phyloP scores from a whole-genome alignment of 1,140 invertebrate species.

The Prorops nasuta region DNA sequence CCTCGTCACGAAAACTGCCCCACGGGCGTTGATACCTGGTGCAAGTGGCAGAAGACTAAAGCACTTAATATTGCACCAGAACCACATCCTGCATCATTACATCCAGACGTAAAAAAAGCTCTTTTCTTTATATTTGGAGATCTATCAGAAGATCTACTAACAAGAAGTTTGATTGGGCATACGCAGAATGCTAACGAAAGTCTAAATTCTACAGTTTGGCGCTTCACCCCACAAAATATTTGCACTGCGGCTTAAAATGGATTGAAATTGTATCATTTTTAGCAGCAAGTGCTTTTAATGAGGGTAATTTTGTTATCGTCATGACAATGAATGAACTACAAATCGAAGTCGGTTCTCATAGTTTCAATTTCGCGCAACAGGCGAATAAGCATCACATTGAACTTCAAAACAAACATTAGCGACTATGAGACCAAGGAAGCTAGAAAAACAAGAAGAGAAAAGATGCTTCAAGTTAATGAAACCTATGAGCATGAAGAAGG shows the following conservation, averaged over 20 bases:
- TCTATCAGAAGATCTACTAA: conserved; percentile 14
- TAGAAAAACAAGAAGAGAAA: not conserved
- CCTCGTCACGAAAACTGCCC: conserved; percentile 18
- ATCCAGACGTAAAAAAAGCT: conserved; percentile 1
- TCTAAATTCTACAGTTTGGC: conserved; percentile 27
- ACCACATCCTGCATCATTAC: not conserved
- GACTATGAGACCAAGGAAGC: not conserved
- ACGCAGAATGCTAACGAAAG: conserved; percentile 29
- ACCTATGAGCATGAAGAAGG: not conserved
- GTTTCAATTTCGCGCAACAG: not conserved
- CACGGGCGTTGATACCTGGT: conserved; percentile 13
- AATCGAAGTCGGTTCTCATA: not conserved
- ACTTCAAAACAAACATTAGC: not conserved
- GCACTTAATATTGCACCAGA: not conserved
- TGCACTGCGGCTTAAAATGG: conserved; percentile 8
- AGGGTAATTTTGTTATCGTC: not conserved
- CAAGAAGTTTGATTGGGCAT: conserved; percentile 9
- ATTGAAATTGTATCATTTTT: conserved; percentile 3
- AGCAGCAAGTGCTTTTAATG: not conserved
- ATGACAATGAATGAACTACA: not conserved
- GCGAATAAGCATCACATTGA: not conserved
- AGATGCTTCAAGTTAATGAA: not conserved
- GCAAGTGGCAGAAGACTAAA: conserved; percentile 12
- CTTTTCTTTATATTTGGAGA: conserved; percentile 14
- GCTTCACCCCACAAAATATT: conserved; percentile 22